Base-by-base conservation (phyloP, 1,140 invertebrate species). In the Protaetia brevitarsis region DNA sequence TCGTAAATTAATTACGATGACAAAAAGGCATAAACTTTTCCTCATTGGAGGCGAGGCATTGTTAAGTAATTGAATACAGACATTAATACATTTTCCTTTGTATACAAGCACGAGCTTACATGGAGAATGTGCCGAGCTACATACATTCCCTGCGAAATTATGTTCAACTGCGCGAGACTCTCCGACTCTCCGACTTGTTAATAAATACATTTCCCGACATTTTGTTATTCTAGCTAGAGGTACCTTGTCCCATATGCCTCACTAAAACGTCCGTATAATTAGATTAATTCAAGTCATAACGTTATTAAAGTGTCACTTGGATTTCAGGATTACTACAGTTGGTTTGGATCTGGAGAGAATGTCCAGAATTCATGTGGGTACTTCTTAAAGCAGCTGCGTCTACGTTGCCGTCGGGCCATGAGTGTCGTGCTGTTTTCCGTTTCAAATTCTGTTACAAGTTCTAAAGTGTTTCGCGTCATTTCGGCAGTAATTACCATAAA, bases 211-310 rank as follows among this genome's bases (percentile, higher is more conserved):
- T 21, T 27, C 51, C 11, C 23, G 51, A 11, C 26, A 56, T 56
- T 56, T 19, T 56, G 51, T 56, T 56, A 56, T 56, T 56, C 13
- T 19, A 27, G 5, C 11, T 21, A 27, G 13, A 56, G 23, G 51
- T 21, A 13, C 6, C 13, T 56, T 56, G 51, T 56, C 51, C 51
- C 51, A 56, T 19, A 27, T 56, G 51, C 23, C 51, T 56, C 19
- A 56, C 51, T 56, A 23, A 10, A 56, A 56, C 13, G 51, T 56
- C 51, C 51, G 51, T 56, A 27, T 56, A 56, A 56, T 56, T 56
- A 56, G 51, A 23, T 56, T 56, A 56, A 56, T 56, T 56, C 13
- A 56, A 56, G 51, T 56, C 51, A 56, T 56, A 56, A 56, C 13
- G 26, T 27, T 16, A 56, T 56, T 21, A 56, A 21, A 27, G 19